Conservation (phyloP, 2,797 vertebrate genomes). For the Premnoplex brunnescens region DNA sequence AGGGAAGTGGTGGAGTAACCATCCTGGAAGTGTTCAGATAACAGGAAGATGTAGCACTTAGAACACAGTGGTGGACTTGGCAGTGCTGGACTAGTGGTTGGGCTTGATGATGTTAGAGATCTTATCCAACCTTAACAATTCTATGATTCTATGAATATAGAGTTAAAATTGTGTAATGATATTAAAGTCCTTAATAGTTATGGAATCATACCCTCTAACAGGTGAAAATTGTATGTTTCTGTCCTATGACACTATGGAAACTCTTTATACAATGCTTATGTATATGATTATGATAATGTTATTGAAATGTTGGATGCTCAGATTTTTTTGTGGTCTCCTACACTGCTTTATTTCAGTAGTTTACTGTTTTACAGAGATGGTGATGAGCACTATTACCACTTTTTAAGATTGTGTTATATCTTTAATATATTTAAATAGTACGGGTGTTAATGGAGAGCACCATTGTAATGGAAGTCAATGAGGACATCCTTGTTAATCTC, state of each 20-base stretch:
- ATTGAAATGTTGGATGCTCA: not conserved
- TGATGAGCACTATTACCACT: not conserved
- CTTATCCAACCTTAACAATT: not conserved
- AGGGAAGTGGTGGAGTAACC: not conserved
- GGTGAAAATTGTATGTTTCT: not conserved
- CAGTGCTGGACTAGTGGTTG: not conserved
- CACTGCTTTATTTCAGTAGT: slow-evolving; percentile 1
- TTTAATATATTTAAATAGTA: not conserved
- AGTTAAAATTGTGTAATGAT: not conserved
- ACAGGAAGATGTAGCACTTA: not conserved
- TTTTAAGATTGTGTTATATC: not conserved
- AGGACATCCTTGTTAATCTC: not conserved
- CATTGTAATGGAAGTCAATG: not conserved
- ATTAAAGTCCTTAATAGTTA: not conserved
- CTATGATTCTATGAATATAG: not conserved
- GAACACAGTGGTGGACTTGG: not conserved
- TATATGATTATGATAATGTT: not conserved
- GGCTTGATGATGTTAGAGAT: not conserved
- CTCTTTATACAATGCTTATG: not conserved
- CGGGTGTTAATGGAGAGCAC: not conserved
- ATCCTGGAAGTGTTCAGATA: not conserved
- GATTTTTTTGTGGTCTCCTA: not conserved
- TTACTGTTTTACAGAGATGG: not conserved
- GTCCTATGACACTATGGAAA: not conserved
- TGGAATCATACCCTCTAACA: not conserved